Conservation (phyloP, 2,797 vertebrate species). For the Eurystomus glaucurus region DNA sequence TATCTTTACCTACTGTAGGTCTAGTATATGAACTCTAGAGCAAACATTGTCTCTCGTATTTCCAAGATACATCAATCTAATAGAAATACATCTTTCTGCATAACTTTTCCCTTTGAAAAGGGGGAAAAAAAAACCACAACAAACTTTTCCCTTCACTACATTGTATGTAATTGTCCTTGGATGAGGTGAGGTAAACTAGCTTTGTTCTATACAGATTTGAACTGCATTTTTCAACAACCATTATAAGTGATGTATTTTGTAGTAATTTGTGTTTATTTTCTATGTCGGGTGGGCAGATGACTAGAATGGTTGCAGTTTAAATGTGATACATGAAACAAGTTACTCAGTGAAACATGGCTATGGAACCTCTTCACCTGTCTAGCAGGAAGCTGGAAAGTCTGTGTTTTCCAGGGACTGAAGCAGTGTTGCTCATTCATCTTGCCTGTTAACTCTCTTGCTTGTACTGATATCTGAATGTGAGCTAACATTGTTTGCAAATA, state of each 20-base stretch:
- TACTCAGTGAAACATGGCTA: not conserved
- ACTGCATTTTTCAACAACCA: not conserved
- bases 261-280: not conserved
- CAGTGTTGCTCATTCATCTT: not conserved
- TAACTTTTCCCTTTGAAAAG: not conserved
- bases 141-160: not conserved
- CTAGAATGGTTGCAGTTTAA: not conserved
- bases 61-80: not conserved
- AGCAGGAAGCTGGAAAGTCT: not conserved
- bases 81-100: not conserved
- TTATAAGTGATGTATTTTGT: not conserved
- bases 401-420: not conserved
- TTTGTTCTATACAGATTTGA: not conserved
- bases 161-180: not conserved
- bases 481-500: conserved; percentile 6
- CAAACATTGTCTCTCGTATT: not conserved
- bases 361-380: not conserved
- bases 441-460: not conserved
- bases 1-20: not conserved
- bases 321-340: not conserved
- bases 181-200: not conserved
- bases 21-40: not conserved
- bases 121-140: too few species aligned
- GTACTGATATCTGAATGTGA: not conserved
- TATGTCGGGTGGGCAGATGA: not conserved